phyloP scores from a whole-genome alignment of 2,888 invertebrate species.

The Hermaeophaga mercurialis region DNA sequence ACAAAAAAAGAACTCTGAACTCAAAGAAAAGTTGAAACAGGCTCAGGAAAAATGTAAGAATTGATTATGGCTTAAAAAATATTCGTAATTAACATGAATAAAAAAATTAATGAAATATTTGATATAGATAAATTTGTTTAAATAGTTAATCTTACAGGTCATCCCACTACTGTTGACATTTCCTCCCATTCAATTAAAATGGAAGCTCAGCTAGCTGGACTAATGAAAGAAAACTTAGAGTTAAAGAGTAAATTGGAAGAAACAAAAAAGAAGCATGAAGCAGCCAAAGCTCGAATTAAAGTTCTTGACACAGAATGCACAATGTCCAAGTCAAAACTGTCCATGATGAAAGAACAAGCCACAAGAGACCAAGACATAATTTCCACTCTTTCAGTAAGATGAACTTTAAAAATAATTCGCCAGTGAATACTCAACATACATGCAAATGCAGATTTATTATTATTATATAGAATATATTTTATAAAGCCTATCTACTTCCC shows the following conservation, averaged over 20 bases:
- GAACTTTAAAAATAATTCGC: too few relatives aligned
- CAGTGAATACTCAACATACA: too few relatives aligned
- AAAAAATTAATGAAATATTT: too few relatives aligned
- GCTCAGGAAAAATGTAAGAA: constrained; percentile 44
- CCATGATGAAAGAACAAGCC: constrained; percentile 66
- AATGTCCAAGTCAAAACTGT: constrained; percentile 64
- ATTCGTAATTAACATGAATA: too few relatives aligned
- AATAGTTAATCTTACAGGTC: not conserved
- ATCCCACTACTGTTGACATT: not conserved
- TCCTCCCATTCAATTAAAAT: constrained; percentile 15
- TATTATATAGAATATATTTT: too few relatives aligned
- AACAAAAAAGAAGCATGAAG: constrained; percentile 68
- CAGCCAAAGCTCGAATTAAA: constrained; percentile 69
- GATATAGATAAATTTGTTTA: too few relatives aligned
- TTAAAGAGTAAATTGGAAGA: constrained; percentile 65
- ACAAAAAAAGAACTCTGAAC: constrained; percentile 70
- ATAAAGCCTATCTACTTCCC: too few relatives aligned
- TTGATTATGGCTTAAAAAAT: constrained; percentile 3
- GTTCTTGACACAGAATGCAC: constrained; percentile 70
- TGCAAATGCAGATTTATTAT: too few relatives aligned
- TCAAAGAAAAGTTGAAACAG: constrained; percentile 66
- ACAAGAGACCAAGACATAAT: constrained; percentile 68
- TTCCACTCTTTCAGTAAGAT: constrained; percentile 65
- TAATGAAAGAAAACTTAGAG: constrained; percentile 64
- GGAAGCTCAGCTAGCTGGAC: constrained; percentile 37